Evolutionary conservation across 2,797 vertebrate genomes (phyloP).

Genomic region (Syngnathus rostellatus): DNA sequence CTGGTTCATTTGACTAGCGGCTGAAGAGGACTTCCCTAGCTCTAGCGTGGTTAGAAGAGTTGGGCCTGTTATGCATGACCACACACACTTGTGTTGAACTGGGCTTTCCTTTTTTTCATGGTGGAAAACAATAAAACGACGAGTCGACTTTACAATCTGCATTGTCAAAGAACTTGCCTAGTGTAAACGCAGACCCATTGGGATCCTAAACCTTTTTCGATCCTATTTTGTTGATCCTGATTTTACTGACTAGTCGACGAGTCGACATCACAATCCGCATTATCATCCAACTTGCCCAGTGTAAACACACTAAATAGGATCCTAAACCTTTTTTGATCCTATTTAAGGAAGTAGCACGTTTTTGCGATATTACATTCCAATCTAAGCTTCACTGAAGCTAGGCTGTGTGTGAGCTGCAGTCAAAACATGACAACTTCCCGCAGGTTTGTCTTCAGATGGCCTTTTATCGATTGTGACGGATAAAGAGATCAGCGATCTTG

Average conservation of each 20-base stretch:
- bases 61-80: not conserved
- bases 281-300: too few species aligned
- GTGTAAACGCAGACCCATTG: not conserved
- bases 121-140: not conserved
- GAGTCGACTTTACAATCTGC: too few species aligned
- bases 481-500: constrained; percentile 60
- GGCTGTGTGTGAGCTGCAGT: constrained; percentile 14
- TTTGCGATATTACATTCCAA: constrained; percentile 16
- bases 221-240: too few species aligned
- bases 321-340: not conserved
- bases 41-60: not conserved
- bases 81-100: not conserved
- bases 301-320: not conserved
- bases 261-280: too few species aligned
- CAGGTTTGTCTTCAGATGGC: constrained; percentile 38
- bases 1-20: not conserved
- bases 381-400: constrained; percentile 4
- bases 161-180: too few species aligned
- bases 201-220: not conserved
- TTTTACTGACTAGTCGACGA: too few species aligned
- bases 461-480: constrained; percentile 55
- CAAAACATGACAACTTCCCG: constrained; percentile 32
- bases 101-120: not conserved
- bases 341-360: constrained; percentile 6
- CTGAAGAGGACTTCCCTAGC: not conserved